Conservation (phyloP, 2,888 invertebrate genomes). For the Megalurothrips usitatus region DNA sequence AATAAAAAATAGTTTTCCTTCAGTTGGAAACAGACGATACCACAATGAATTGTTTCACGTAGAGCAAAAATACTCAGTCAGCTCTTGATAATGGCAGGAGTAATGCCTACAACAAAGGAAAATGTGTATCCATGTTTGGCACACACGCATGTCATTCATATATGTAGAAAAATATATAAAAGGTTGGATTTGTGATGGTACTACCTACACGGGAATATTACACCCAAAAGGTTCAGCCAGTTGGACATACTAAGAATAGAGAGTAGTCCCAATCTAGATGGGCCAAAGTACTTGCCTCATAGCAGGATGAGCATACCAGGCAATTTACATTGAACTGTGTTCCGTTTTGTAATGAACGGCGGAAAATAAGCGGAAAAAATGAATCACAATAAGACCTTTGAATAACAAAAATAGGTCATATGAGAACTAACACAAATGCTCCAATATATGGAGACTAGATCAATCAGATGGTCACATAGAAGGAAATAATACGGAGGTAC, state of each 20-base stretch:
- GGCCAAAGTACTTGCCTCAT: background rate
- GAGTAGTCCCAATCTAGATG: too few relatives aligned
- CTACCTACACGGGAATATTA: background rate
- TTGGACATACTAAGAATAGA: background rate
- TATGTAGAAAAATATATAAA: constrained; percentile 7
- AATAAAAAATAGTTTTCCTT: constrained; percentile 27
- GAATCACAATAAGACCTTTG: constrained; percentile 5
- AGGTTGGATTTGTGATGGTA: background rate
- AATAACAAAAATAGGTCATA: constrained; percentile 18
- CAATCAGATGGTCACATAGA: background rate
- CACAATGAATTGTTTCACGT: background rate
- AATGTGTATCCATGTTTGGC: constrained; percentile 12
- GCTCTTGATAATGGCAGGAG: constrained; percentile 26
- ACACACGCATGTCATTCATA: constrained; percentile 18
- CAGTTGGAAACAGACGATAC: background rate
- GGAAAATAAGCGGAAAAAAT: background rate
- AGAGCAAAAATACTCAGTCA: constrained; percentile 25
- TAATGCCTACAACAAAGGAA: constrained; percentile 2
- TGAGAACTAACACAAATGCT: constrained; percentile 7
- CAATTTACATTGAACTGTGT: background rate
- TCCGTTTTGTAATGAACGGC: background rate
- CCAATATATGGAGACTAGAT: constrained; percentile 4
- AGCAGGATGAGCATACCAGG: background rate
- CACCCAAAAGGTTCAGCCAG: background rate
- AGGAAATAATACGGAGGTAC: background rate